These are phyloP conservation scores for Hirundichthys speculiger DNA, from an alignment of 2,113 vertebrate genomes.

Conservation along the genomic window DNA sequence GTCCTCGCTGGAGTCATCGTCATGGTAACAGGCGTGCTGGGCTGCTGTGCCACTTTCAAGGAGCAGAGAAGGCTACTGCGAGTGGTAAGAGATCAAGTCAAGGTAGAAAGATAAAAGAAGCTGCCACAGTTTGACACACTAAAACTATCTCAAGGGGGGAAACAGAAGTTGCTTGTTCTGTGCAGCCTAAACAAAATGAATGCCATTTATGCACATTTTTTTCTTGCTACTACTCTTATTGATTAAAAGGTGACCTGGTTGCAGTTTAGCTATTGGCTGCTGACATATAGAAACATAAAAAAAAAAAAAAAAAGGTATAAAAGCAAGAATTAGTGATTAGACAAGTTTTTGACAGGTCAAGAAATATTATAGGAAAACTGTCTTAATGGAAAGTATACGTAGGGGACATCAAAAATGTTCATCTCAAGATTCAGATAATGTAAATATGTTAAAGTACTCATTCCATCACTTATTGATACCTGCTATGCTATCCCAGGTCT, in stretches of 20 bases:
- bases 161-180: background rate
- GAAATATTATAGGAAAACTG: too few species aligned
- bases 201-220: background rate
- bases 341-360: too few species aligned
- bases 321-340: too few species aligned
- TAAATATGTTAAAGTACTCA: too few species aligned
- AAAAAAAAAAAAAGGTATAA: too few species aligned
- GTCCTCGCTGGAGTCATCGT: conserved; percentile 93
- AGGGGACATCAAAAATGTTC: too few species aligned
- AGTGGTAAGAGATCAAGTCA: conserved; percentile 84
- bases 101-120: conserved; percentile 12
- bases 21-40: conserved; percentile 95
- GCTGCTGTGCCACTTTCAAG: conserved; percentile 98
- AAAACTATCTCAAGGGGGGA: background rate
- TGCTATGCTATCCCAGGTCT: too few species aligned
- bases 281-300: too few species aligned
- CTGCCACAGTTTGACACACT: background rate
- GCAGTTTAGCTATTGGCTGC: too few species aligned
- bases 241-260: background rate
- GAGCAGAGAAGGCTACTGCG: conserved; percentile 90
- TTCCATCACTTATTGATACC: too few species aligned
- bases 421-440: too few species aligned
- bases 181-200: background rate
- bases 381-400: too few species aligned
- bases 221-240: background rate